Base-by-base conservation (phyloP, 2,113 vertebrate genomes). In the Pedetes capensis region DNA sequence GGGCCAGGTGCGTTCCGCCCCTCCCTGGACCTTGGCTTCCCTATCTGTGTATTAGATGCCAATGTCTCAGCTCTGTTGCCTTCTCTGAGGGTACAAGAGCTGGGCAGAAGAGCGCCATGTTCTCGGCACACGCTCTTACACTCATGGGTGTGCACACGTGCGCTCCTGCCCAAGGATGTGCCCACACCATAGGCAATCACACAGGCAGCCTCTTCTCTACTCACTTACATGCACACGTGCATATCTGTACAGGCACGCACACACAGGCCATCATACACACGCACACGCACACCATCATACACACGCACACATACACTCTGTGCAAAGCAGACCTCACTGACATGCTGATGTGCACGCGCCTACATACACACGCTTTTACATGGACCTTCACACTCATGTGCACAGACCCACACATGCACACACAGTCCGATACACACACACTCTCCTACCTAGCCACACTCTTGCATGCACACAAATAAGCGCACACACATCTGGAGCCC, bases 151-250 rank as follows among this genome's bases (percentile, higher is more conserved):
- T 34, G 6, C 2, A 14, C 18, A 42, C 55, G 71, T 29, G 23
- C 34, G 69, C 57, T 79, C 20, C 29, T 59, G 23, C 25, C 22
- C 51, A 22, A 47, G 2, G 44, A 37, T 29, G 23, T 5, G 5
- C 1, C n/a, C 17, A 25, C 0, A 1, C 9, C 1, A 2, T 1
- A 5, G 37, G 64, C 2, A 17, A 2, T 12, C 6, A 14, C 42
- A 55, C 4, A 29, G 14, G 16, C 29, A 66, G 37, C 8, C 2
- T 66, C 32, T 16, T 34, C 39, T 37, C 18, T 71, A 74, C 12
- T 11, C 23, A n/a, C 29, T 4, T 27, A n/a, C 57, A 27, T 18
- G 16, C 20, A 3, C 42, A 42, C 14, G 20, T 12, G 18, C 2
- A 71, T 2, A 25, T 5, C 49, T 2, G 29, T 6, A 37, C 0